Evolutionary conservation across 1,140 invertebrate genomes (phyloP).

Genomic region (Teleopsis dalmanni): DNA sequence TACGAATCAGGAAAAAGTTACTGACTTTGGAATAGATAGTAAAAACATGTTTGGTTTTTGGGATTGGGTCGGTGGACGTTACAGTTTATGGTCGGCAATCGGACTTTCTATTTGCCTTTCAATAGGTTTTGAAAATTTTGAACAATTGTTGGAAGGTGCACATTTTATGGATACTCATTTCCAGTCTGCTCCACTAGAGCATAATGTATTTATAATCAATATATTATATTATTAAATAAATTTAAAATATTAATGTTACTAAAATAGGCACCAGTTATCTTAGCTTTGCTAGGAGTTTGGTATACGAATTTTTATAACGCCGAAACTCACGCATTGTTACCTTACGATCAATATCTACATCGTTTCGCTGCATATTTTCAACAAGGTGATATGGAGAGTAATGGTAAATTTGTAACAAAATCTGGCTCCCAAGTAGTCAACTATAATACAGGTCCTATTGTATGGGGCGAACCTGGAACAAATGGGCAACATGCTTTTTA

Average conservation of each 20-base stretch:
- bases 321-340: slow-evolving; percentile 92
- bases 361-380: slow-evolving; percentile 99
- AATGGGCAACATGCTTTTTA: slow-evolving; percentile 99
- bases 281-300: slow-evolving; percentile 93
- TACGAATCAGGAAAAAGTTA: slow-evolving; percentile 88
- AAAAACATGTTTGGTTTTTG: slow-evolving; percentile 99
- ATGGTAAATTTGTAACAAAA: slow-evolving; percentile 91
- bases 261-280: slow-evolving; percentile 79
- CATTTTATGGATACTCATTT: slow-evolving; percentile 96
- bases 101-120: slow-evolving; percentile 91
- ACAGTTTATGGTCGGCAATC: slow-evolving; percentile 97
- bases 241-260: slow-evolving; percentile 1
- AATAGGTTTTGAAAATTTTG: slow-evolving; percentile 95
- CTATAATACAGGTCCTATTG: slow-evolving; percentile 84
- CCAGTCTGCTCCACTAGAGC: slow-evolving; percentile 72
- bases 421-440: slow-evolving; percentile 61
- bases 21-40: slow-evolving; percentile 93
- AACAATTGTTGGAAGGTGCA: slow-evolving; percentile 83
- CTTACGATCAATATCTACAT: slow-evolving; percentile 98
- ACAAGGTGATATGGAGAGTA: slow-evolving; percentile 99
- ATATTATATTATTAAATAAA: slow-evolving; percentile 1
- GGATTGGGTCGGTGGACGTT: slow-evolving; percentile 99
- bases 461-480: slow-evolving; percentile 97
- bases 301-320: slow-evolving; percentile 92
- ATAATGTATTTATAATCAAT: slow-evolving; percentile 70